A percentile compares a stretch with the other conserved stretches of the same genome.
These are phyloP conservation scores for Xanthorhoe spadicearia DNA, from an alignment of 2,888 invertebrate genomes.

Conservation along the genomic window DNA sequence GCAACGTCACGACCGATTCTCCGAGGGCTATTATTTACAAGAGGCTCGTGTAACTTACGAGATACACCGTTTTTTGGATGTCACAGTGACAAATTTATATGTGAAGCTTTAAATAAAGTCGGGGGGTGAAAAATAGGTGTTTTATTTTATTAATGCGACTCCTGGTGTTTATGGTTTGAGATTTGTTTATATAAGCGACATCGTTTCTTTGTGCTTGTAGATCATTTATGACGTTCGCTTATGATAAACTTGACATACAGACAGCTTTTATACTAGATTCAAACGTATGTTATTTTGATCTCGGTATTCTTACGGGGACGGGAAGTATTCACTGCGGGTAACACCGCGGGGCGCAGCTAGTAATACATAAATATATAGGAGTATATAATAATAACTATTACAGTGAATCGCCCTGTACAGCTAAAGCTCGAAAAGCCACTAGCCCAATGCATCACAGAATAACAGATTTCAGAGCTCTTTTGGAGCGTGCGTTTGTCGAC, in stretches of 20 bases:
- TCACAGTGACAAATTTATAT: conserved; percentile 66
- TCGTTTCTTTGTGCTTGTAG: neutral
- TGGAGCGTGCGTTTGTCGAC: conserved; percentile 40
- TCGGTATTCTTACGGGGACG: too few relatives aligned
- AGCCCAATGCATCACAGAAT: conserved; percentile 29
- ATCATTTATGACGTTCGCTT: neutral
- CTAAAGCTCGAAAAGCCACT: conserved; percentile 24
- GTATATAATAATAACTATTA: neutral
- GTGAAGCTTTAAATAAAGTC: conserved; percentile 60
- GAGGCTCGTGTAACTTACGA: conserved; percentile 60
- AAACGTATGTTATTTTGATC: too few relatives aligned
- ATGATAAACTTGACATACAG: too few relatives aligned
- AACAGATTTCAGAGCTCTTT: conserved; percentile 22
- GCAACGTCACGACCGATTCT: conserved; percentile 39
- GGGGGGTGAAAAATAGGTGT: conserved; percentile 50
- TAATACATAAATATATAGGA: too few relatives aligned
- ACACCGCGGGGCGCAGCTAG: too few relatives aligned
- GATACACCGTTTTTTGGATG: conserved; percentile 58
- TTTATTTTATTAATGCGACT: conserved; percentile 45
- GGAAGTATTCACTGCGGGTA: too few relatives aligned
- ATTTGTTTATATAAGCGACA: conserved; percentile 16
- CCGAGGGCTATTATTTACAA: conserved; percentile 57
- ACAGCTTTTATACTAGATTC: too few relatives aligned
- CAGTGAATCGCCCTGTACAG: conserved; percentile 1
- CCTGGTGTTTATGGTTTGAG: conserved; percentile 16